Percentiles rank a stretch among this genome's conserved stretches.
Conservation (phyloP, 2,113 vertebrate species). For the Calidris pygmaea region DNA sequence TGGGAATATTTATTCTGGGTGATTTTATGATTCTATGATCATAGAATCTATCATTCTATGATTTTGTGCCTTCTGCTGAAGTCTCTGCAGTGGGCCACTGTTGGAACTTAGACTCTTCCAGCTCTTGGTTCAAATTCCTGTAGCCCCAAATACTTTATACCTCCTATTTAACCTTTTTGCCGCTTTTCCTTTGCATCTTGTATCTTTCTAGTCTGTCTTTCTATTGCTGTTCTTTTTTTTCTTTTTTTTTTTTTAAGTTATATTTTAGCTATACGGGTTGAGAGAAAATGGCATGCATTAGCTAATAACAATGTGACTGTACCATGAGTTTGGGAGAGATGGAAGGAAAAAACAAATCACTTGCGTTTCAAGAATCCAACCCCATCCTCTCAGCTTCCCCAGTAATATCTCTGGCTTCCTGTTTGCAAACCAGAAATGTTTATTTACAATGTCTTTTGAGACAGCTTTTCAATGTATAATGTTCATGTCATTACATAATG, state of each 20-base stretch:
- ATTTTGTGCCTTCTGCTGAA: neutral
- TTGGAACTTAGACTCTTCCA: neutral
- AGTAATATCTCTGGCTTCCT: conserved; percentile 10
- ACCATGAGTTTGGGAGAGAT: neutral
- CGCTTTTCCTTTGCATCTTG: neutral
- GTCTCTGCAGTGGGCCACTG: neutral
- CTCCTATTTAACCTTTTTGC: neutral
- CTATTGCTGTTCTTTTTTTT: neutral
- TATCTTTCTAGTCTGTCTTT: neutral
- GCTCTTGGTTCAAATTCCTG: neutral
- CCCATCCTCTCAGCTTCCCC: conserved; percentile 44
- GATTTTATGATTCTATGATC: neutral
- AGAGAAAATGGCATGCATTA: conserved; percentile 29
- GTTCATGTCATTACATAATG: neutral
- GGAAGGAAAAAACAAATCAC: conserved; percentile 54
- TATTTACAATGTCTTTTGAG: conserved; percentile 22
- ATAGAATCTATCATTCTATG: neutral
- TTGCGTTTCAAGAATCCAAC: conserved; percentile 12
- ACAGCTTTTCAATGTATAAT: conserved; percentile 15
- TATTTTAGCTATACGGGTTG: neutral
- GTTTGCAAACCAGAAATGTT: conserved; percentile 39
- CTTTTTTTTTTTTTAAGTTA: neutral
- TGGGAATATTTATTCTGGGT: neutral
- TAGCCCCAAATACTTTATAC: neutral
- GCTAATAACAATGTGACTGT: conserved; percentile 8